Conservation (phyloP, 92 coral and sea anemone genomes). For the Zoanthus solanderi region DNA sequence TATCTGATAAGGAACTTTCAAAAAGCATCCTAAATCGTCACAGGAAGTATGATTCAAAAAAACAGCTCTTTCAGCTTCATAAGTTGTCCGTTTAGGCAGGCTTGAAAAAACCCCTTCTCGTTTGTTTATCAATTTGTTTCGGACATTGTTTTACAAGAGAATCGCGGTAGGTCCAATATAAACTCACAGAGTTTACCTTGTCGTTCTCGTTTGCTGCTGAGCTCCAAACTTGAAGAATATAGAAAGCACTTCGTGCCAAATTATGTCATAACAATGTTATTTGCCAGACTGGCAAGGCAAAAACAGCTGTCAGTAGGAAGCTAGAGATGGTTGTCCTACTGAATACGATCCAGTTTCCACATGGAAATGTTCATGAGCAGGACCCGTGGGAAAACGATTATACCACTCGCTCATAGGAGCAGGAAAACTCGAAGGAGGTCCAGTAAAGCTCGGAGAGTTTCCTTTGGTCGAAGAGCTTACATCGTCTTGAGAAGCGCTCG, state of each 20-base stretch:
- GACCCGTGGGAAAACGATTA: constrained; percentile 78
- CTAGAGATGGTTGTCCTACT: constrained; percentile 81
- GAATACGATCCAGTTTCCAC: constrained; percentile 69
- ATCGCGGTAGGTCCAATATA: constrained; percentile 32
- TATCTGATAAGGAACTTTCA: background rate
- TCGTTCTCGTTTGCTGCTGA: background rate
- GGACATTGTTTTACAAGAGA: constrained; percentile 11
- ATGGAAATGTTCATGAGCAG: constrained; percentile 85
- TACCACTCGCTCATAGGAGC: constrained; percentile 99
- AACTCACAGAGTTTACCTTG: background rate
- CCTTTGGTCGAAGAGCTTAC: constrained; percentile 68
- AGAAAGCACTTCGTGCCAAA: background rate
- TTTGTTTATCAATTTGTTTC: constrained; percentile 16
- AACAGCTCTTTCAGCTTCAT: background rate
- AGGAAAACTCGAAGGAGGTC: constrained; percentile 73
- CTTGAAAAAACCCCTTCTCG: background rate
- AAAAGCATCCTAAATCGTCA: background rate
- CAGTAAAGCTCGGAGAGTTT: constrained; percentile 78
- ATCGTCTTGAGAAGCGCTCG: constrained; percentile 84
- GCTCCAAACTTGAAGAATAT: constrained; percentile 14
- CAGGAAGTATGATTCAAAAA: background rate
- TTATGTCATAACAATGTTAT: background rate
- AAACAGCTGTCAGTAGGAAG: constrained; percentile 74
- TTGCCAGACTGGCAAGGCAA: background rate
- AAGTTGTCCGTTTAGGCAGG: background rate